Percentiles rank a stretch among this genome's conserved stretches.
Conservation (phyloP, 2,888 invertebrate species). For the Opisthograptis luteolata region DNA sequence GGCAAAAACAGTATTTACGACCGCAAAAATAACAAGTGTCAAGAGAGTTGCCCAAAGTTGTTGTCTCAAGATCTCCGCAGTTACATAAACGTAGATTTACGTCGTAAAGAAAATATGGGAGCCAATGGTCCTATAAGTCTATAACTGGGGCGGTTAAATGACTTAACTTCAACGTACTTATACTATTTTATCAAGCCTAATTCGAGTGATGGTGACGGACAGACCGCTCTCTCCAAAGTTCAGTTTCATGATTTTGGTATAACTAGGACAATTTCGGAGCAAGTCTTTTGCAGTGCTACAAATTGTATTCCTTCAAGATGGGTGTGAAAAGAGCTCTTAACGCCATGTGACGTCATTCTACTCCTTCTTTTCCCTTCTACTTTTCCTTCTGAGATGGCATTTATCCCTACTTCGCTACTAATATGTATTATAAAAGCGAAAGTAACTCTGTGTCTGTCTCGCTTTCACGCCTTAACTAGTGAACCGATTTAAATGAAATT, state of each 20-base stretch:
- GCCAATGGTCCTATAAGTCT: slow-evolving; percentile 38
- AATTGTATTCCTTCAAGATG: too few relatives aligned
- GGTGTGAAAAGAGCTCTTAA: too few relatives aligned
- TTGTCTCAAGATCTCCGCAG: slow-evolving; percentile 24
- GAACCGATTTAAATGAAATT: too few relatives aligned
- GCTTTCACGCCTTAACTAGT: too few relatives aligned
- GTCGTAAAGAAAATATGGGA: slow-evolving; percentile 34
- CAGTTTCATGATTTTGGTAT: not conserved
- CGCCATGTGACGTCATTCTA: too few relatives aligned
- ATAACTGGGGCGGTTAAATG: slow-evolving; percentile 16
- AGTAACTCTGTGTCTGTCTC: too few relatives aligned
- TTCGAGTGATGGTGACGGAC: slow-evolving; percentile 21
- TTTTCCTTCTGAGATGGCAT: too few relatives aligned
- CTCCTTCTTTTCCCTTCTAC: too few relatives aligned
- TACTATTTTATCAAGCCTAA: slow-evolving; percentile 24
- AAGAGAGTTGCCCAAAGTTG: slow-evolving; percentile 25
- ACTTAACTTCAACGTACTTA: not conserved
- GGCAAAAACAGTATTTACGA: slow-evolving; percentile 30
- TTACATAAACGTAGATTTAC: slow-evolving; percentile 31
- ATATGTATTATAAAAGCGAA: too few relatives aligned
- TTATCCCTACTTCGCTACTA: too few relatives aligned
- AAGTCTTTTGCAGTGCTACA: too few relatives aligned
- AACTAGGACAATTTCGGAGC: too few relatives aligned
- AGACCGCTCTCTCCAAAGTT: slow-evolving; percentile 6
- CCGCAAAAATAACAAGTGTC: slow-evolving; percentile 30